These are phyloP conservation scores for Plemyria rubiginata DNA, from an alignment of 2,888 invertebrate species.

Conservation along the genomic window DNA sequence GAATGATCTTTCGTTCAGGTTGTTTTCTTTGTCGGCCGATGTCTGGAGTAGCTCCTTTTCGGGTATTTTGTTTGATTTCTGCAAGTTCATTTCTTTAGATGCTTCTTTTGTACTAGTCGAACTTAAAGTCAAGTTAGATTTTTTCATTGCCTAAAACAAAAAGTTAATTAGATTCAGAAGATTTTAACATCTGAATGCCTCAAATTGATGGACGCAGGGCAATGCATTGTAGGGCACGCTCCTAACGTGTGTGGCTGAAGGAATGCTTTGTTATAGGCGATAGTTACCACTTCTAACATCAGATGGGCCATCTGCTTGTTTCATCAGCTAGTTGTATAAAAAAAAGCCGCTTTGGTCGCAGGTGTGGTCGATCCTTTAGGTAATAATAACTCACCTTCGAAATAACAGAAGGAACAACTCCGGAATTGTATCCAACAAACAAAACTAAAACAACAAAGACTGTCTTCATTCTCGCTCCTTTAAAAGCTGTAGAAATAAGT, in stretches of 20 bases:
- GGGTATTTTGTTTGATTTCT: slow-evolving; percentile 31
- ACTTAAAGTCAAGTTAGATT: background rate
- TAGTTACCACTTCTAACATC: too few relatives aligned
- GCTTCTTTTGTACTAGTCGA: slow-evolving; percentile 11
- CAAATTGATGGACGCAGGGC: too few relatives aligned
- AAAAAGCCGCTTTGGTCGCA: too few relatives aligned
- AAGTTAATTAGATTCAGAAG: background rate
- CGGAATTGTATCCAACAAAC: slow-evolving; percentile 58
- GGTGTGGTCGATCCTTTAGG: too few relatives aligned
- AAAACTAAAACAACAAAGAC: slow-evolving; percentile 60
- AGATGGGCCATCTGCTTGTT: too few relatives aligned
- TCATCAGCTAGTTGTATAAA: too few relatives aligned
- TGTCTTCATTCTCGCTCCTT: slow-evolving; percentile 58
- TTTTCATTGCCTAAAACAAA: slow-evolving; percentile 11
- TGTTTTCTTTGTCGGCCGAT: slow-evolving; percentile 50
- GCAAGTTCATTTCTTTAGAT: slow-evolving; percentile 24
- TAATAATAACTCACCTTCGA: slow-evolving; percentile 61
- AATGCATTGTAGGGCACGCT: too few relatives aligned
- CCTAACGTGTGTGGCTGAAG: too few relatives aligned
- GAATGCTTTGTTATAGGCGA: too few relatives aligned
- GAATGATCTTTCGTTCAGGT: slow-evolving; percentile 64
- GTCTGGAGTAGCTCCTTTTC: slow-evolving; percentile 58
- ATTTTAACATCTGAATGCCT: too few relatives aligned
- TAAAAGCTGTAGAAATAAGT: slow-evolving; percentile 27
- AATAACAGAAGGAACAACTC: slow-evolving; percentile 56